These are phyloP conservation scores for Plestiodon gilberti DNA, from an alignment of 2,113 vertebrate genomes.

Conservation along the genomic window DNA sequence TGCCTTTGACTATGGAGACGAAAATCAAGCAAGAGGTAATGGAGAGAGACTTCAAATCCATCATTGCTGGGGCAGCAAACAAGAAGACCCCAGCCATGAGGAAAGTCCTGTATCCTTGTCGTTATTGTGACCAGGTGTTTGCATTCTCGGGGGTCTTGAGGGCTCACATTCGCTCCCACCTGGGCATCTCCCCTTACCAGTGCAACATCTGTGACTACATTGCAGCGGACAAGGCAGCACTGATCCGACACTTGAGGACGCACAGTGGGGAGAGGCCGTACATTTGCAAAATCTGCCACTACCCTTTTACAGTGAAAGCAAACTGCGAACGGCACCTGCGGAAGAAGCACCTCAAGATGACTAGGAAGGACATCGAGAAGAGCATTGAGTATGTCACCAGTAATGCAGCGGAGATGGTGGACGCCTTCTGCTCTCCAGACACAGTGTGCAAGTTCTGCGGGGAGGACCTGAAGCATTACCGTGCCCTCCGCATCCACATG, in stretches of 20 bases:
- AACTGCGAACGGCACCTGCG: constrained; percentile 97
- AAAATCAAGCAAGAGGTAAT: constrained; percentile 88
- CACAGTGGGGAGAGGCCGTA: constrained; percentile 97
- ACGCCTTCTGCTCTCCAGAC: constrained; percentile 81
- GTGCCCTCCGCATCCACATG: constrained; percentile 94
- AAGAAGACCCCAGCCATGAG: constrained; percentile 78
- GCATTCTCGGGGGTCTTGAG: constrained; percentile 90
- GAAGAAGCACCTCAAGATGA: constrained; percentile 95
- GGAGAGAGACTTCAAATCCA: constrained; percentile 82
- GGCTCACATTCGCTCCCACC: constrained; percentile 93
- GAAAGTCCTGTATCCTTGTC: constrained; percentile 90
- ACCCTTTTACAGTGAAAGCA: constrained; percentile 97
- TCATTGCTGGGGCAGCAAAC: constrained; percentile 72
- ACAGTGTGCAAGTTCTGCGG: constrained; percentile 90
- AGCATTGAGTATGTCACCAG: constrained; percentile 95
- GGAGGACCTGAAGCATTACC: constrained; percentile 90
- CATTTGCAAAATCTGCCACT: constrained; percentile 97
- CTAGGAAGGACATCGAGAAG: constrained; percentile 95
- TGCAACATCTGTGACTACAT: constrained; percentile 98
- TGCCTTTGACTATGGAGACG: constrained; percentile 80
- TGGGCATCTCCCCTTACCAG: constrained; percentile 93
- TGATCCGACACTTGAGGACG: constrained; percentile 94
- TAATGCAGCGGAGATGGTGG: constrained; percentile 77
- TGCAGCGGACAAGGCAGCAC: constrained; percentile 93
- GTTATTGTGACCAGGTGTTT: constrained; percentile 95